A percentile compares a stretch with the other conserved stretches of the same genome.
Conservation (phyloP, 2,797 vertebrate species). For the Adrianichthys oophorus region DNA sequence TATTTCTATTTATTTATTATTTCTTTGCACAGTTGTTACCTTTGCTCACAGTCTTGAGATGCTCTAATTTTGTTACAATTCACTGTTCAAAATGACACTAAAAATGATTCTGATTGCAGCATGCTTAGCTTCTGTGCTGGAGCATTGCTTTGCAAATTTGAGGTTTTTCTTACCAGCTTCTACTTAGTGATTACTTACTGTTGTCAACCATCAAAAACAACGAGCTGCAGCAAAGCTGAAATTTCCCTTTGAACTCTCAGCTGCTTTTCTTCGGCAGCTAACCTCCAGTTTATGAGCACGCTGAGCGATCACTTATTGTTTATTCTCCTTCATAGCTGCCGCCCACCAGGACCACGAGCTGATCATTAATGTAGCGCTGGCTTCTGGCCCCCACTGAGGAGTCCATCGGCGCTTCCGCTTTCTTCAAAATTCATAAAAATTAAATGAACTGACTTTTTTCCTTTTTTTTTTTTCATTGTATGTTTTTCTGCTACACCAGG, state of each 20-base stretch:
- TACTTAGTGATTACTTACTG: background rate
- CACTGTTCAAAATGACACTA: no score
- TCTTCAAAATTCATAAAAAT: constrained; percentile 14
- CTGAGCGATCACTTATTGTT: constrained; percentile 5
- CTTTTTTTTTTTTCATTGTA: background rate
- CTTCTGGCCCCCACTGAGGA: constrained; percentile 8
- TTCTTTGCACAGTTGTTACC: no score
- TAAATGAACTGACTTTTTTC: background rate
- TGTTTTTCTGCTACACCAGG: background rate
- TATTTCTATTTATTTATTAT: no score
- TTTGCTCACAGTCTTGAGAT: no score
- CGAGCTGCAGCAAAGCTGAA: background rate
- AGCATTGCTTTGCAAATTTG: no score
- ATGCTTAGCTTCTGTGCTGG: no score
- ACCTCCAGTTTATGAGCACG: background rate
- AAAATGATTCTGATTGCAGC: no score
- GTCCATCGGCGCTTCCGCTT: constrained; percentile 5
- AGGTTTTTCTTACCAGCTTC: no score
- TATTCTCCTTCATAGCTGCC: constrained; percentile 11
- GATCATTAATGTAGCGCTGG: constrained; percentile 11
- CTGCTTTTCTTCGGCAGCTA: background rate
- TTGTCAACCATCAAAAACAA: no score
- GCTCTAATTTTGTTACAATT: no score
- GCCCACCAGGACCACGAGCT: constrained; percentile 2
- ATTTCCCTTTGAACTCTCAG: background rate